These are phyloP conservation scores for Sycobia sp. DNA, from an alignment of 1,140 invertebrate genomes.

Conservation along the genomic window DNA sequence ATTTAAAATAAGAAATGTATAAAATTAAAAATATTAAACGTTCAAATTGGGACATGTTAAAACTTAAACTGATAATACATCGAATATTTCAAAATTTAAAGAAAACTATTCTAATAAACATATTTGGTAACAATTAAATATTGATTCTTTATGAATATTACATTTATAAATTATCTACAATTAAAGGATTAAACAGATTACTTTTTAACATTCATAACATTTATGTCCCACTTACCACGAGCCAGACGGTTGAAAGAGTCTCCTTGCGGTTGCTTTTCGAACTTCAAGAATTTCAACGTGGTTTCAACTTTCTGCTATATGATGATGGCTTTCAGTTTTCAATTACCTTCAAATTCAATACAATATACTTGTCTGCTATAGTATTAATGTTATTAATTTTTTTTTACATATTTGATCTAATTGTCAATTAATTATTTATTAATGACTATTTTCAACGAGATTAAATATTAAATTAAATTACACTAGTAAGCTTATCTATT, in stretches of 20 bases:
- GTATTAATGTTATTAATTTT: too few relatives aligned
- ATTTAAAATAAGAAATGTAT: constrained; percentile 1
- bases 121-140: constrained; percentile 4
- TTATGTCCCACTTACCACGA: constrained; percentile 41
- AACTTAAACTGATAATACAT: neutral
- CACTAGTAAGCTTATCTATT: too few relatives aligned
- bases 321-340: too few relatives aligned
- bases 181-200: constrained; percentile 43
- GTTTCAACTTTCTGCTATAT: too few relatives aligned
- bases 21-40: neutral
- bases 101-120: constrained; percentile 35
- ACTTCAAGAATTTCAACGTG: too few relatives aligned
- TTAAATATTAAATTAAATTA: too few relatives aligned
- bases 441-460: too few relatives aligned
- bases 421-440: too few relatives aligned
- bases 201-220: constrained; percentile 3
- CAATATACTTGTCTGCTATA: too few relatives aligned
- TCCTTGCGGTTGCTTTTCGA: constrained; percentile 7
- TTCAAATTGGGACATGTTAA: constrained; percentile 11
- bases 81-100: neutral
- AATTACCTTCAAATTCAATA: too few relatives aligned
- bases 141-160: constrained; percentile 23
- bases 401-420: too few relatives aligned
- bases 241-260: constrained; percentile 35
- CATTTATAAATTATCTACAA: constrained; percentile 27